Conservation (phyloP, 2,113 vertebrate genomes). For the Galemys pyrenaicus region DNA sequence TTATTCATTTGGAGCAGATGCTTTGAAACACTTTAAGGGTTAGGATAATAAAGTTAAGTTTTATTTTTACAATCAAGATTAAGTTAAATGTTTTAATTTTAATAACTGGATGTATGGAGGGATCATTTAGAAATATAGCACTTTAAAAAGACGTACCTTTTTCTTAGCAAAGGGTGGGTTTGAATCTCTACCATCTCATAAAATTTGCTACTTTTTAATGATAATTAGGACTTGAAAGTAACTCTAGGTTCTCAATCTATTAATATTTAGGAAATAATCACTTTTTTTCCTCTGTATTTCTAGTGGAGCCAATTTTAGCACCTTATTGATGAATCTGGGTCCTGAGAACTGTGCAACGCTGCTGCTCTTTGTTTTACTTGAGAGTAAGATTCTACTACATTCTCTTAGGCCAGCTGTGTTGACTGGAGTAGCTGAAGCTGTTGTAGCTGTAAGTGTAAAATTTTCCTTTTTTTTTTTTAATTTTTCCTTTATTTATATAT, state of each 20-base stretch:
- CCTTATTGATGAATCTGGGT: conserved; percentile 95
- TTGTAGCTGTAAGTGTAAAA: conserved; percentile 94
- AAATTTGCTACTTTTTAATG: conserved; percentile 40
- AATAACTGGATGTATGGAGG: neutral
- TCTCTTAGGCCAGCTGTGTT: conserved; percentile 96
- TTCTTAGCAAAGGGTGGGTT: conserved; percentile 27
- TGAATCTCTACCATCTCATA: conserved; percentile 4
- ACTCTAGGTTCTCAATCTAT: neutral
- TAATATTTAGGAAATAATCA: conserved; percentile 14
- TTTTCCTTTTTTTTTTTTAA: conserved; percentile 65
- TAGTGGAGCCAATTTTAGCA: conserved; percentile 97
- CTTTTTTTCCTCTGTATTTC: conserved; percentile 36
- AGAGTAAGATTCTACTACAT: conserved; percentile 97
- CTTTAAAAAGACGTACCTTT: neutral
- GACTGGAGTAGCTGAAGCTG: conserved; percentile 98
- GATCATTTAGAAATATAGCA: neutral
- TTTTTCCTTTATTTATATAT: no score
- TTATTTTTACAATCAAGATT: conserved; percentile 32
- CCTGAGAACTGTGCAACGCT: conserved; percentile 96
- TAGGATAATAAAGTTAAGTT: conserved; percentile 22
- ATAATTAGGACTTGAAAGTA: neutral
- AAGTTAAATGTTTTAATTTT: conserved; percentile 31
- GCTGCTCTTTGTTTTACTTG: conserved; percentile 94
- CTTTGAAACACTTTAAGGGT: conserved; percentile 18
- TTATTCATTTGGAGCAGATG: conserved; percentile 59